These are phyloP conservation scores for Benitochromis conjunctus DNA, from an alignment of 2,113 vertebrate genomes.

Conservation along the genomic window DNA sequence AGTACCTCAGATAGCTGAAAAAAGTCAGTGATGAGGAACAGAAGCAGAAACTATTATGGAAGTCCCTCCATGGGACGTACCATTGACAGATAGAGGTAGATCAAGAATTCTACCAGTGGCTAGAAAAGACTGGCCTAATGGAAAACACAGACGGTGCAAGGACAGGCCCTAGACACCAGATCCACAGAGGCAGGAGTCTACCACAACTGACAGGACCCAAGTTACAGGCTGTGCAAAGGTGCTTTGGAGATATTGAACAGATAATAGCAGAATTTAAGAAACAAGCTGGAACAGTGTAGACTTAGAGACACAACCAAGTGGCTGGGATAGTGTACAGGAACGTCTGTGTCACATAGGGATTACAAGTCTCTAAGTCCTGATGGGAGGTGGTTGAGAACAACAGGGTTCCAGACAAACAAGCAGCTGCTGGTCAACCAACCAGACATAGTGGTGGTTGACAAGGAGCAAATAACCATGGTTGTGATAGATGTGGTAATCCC, in stretches of 20 bases:
- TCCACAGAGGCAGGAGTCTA: neutral
- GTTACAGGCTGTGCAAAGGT: neutral
- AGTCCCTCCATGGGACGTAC: no score
- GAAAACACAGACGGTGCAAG: neutral
- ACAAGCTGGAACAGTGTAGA: neutral
- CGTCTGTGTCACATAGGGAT: neutral
- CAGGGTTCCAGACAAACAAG: neutral
- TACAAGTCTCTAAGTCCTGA: neutral
- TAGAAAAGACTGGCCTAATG: neutral
- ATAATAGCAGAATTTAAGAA: neutral
- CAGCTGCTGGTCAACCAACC: neutral
- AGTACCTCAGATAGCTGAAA: neutral
- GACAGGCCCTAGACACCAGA: neutral
- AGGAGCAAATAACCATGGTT: no score
- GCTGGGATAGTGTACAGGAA: neutral
- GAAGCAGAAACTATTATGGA: no score
- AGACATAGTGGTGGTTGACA: neutral
- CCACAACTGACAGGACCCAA: neutral
- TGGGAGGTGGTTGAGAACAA: neutral
- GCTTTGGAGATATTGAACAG: neutral
- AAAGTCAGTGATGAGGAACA: neutral
- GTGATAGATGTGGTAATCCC: neutral
- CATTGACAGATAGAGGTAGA: neutral
- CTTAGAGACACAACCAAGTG: no score
- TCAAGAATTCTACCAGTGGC: neutral